phyloP scores from a whole-genome alignment of 2,113 vertebrate genomes.

The Plotosus lineatus region DNA sequence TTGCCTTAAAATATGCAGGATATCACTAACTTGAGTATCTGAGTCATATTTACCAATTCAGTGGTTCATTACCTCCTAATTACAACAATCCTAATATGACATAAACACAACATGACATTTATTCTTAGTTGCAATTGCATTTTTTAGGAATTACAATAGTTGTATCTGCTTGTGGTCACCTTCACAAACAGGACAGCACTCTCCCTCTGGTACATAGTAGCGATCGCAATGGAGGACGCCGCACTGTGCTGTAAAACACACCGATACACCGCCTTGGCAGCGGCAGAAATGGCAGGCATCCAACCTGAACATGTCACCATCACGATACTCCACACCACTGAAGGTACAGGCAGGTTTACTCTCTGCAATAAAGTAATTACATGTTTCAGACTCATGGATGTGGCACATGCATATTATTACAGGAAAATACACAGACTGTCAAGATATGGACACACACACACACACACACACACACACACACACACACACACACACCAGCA shows the following conservation, averaged over 20 bases:
- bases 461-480: too few species aligned
- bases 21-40: not conserved
- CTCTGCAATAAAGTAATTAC: conserved; percentile 69
- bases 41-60: conserved; percentile 17
- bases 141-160: not conserved
- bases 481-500: too few species aligned
- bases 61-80: conserved; percentile 29
- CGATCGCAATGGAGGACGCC: conserved; percentile 82
- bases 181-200: conserved; percentile 90
- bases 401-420: not conserved
- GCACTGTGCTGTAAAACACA: conserved; percentile 86
- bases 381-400: not conserved
- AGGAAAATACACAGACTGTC: not conserved
- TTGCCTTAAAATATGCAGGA: not conserved
- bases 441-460: not conserved
- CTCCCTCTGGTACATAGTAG: conserved; percentile 85
- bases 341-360: conserved; percentile 84
- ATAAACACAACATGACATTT: not conserved
- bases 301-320: conserved; percentile 88
- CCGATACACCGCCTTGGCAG: conserved; percentile 85
- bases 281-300: conserved; percentile 86
- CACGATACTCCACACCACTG: conserved; percentile 80
- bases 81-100: conserved; percentile 17
- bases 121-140: not conserved
- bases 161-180: conserved; percentile 64